Evolutionary conservation across 2,797 vertebrate species (phyloP).

Genomic region (Tapirus indicus): DNA sequence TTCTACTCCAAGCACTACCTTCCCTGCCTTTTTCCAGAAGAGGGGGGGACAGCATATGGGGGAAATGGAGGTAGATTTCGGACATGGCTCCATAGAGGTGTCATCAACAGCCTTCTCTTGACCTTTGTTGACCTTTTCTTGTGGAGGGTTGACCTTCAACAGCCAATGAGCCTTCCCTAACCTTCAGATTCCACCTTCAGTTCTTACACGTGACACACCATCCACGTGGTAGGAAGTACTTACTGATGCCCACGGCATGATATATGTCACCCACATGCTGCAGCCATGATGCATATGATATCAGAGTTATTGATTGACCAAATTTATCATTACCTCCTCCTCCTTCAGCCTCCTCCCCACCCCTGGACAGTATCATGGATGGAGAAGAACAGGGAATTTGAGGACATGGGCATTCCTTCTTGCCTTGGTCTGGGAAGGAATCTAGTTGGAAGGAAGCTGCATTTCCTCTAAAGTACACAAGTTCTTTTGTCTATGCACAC

Average conservation of each 20-base stretch:
- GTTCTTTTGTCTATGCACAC: not conserved
- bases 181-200: not conserved
- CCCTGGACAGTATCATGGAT: not conserved
- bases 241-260: not conserved
- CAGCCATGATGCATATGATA: not conserved
- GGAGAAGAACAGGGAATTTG: not conserved
- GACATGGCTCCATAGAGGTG: not conserved
- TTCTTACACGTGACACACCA: not conserved
- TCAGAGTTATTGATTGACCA: not conserved
- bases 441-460: not conserved
- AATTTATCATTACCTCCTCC: not conserved
- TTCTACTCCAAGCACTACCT: not conserved
- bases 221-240: not conserved
- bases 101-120: not conserved
- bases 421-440: not conserved
- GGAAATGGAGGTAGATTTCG: not conserved
- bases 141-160: not conserved
- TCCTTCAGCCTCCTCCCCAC: fast-evolving
- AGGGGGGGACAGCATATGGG: not conserved
- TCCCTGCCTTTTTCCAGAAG: not conserved
- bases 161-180: not conserved
- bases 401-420: not conserved
- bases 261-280: not conserved
- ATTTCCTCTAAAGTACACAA: not conserved
- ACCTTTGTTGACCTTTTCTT: not conserved